These are phyloP conservation scores for Athalia rosae DNA, from an alignment of 2,888 invertebrate species.

Conservation along the genomic window DNA sequence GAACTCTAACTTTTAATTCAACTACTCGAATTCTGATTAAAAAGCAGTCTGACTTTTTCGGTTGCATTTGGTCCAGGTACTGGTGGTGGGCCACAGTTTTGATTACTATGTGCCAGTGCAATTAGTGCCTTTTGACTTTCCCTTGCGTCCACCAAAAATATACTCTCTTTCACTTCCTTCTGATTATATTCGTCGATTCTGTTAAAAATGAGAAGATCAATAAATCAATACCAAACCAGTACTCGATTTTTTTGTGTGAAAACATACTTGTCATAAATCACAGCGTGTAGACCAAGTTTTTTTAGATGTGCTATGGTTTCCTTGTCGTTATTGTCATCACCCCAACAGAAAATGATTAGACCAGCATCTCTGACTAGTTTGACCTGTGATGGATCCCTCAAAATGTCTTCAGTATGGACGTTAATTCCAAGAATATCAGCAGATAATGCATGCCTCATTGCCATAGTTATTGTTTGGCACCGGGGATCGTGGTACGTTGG, in stretches of 20 bases:
- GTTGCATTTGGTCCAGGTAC: slow-evolving; percentile 56
- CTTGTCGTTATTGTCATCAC: slow-evolving; percentile 94
- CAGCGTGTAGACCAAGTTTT: slow-evolving; percentile 92
- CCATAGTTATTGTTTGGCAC: slow-evolving; percentile 86
- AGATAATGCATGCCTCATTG: slow-evolving; percentile 87
- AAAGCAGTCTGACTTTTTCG: slow-evolving; percentile 55
- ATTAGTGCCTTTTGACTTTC: slow-evolving; percentile 83
- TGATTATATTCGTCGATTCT: slow-evolving; percentile 83
- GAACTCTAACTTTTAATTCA: neutral
- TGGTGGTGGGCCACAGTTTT: slow-evolving; percentile 62
- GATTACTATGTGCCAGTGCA: slow-evolving; percentile 70
- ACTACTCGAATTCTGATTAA: neutral
- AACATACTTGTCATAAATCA: slow-evolving; percentile 93
- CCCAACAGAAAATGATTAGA: slow-evolving; percentile 97
- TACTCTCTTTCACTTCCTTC: slow-evolving; percentile 87
- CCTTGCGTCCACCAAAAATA: slow-evolving; percentile 87
- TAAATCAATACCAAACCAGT: neutral
- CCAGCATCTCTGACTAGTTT: slow-evolving; percentile 86
- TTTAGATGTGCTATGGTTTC: slow-evolving; percentile 90
- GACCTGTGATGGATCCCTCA: slow-evolving; percentile 89
- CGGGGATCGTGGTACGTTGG: slow-evolving; percentile 89
- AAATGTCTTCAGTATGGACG: slow-evolving; percentile 93
- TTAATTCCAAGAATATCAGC: slow-evolving; percentile 92
- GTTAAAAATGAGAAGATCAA: neutral
- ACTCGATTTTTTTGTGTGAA: neutral